Base-by-base conservation (phyloP, 2,888 invertebrate genomes). In the Cheilosia impressa region DNA sequence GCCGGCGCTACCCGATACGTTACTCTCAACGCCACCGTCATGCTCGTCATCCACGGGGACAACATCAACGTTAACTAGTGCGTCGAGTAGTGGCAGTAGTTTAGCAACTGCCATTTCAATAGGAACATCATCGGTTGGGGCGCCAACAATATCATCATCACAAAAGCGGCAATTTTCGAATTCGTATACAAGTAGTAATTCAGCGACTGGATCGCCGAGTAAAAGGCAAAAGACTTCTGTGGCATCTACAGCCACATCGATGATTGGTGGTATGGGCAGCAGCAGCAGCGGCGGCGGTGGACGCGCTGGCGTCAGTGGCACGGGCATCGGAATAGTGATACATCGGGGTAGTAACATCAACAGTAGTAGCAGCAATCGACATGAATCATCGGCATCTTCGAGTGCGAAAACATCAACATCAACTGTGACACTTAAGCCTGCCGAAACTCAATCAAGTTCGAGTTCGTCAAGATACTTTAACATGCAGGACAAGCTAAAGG, bases 401-500 rank as follows among this genome's bases (percentile, higher is more conserved):
- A 68, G 47, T 66, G 41, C 27, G 52, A 75, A 78, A 27, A 52
- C 47, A 55, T 17, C 76, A 63, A 76, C 75, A 19, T 27, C 76
- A 63, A 76, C 75, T 15, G 43, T 55, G 13, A 38, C 84, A 57
- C 27, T 68, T 13, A 85, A 72, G 58, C n/a, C 76, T n/a, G 72
- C 17, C 53, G 87, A 79, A 13, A 80, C 63, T 47, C 72, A 77
- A 53, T 68, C 75, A 22, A 69, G 52, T 73, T 22, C 41, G 19
- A 85, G 88, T 24, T 87, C 89, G 52, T 73, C 90, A 52, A 90
- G 90, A 87, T 91, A 90, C 88, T 90, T 92, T 62, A 91, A 92
- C 88, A 90, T 92, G 80, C 90, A 92, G 87, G 92, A 92, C 60
- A 92, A 91, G 88, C 90, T 92, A 81, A 91, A 89, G 82, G 92